Percentiles rank a stretch among this genome's conserved stretches.
Evolutionary conservation across 2,888 invertebrate genomes (phyloP).

Genomic region (Sussaba pulchella): DNA sequence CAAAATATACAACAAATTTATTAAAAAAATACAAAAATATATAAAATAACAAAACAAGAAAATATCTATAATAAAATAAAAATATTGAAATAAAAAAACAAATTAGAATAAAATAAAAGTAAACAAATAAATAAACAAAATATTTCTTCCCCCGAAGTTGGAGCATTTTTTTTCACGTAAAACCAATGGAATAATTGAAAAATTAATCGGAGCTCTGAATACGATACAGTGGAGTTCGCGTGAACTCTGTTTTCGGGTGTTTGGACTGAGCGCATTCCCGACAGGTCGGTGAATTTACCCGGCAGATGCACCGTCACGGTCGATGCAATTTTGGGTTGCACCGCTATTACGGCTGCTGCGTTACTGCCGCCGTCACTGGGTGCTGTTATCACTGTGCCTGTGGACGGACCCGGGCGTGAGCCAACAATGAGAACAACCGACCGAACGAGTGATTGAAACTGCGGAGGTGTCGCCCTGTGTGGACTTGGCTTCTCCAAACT

Average conservation of each 20-base stretch:
- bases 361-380: background rate
- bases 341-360: background rate
- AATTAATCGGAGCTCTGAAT: background rate
- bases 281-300: background rate
- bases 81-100: too few species aligned
- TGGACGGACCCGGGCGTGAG: slow-evolving; percentile 55
- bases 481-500: slow-evolving; percentile 12
- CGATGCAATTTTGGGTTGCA: slow-evolving; percentile 31
- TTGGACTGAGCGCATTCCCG: slow-evolving; percentile 4
- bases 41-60: too few species aligned
- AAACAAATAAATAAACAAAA: too few species aligned
- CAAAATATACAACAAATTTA: too few species aligned
- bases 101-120: too few species aligned
- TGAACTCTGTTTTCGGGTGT: background rate
- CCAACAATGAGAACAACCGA: slow-evolving; percentile 56
- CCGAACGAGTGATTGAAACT: slow-evolving; percentile 63
- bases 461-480: slow-evolving; percentile 33
- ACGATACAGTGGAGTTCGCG: slow-evolving; percentile 17
- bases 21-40: too few species aligned
- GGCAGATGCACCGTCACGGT: slow-evolving; percentile 43
- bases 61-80: too few species aligned
- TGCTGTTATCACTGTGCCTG: background rate
- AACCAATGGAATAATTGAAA: background rate
- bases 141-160: too few species aligned
- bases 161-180: background rate